Evolutionary conservation across 2,113 vertebrate species (phyloP), one percentile per base, ranked within the genome.

Genomic region (Melanerpes aurifrons): DNA sequence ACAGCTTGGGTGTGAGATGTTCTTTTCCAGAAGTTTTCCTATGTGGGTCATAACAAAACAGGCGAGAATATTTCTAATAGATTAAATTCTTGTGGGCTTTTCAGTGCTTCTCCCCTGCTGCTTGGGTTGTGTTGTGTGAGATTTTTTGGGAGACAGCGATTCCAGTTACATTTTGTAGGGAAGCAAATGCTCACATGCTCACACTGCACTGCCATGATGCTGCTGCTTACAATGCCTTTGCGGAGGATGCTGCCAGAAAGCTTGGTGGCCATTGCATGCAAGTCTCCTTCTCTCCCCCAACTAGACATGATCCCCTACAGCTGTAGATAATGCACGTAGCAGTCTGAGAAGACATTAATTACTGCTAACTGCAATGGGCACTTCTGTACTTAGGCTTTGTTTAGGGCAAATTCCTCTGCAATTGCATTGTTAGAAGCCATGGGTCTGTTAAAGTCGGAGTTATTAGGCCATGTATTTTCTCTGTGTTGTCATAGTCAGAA

Each of bases 341-440:
- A 57, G 66, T 14, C 82, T 91, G 94, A 91, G 67, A 77, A 95
- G 94, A 74, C 90, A 78, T 86, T 81, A 83, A 93, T 75, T 95
- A 77, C 82, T 83, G 66, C 62, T 92, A 94, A 87, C 91, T 92
- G 89, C 3, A 0, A 89, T 58, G 79, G 75, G 29, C 1, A 10
- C 89, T 77, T 76, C 87, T 91, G 78, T 63, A 72, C 81, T 91
- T 90, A 78, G 87, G 82, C 82, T 92, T 95, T 94, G 87, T 92
- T 90, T 94, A 87, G 84, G 81, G 84, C 81, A 94, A 92, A 96
- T 92, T 94, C 91, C 91, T 90, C 94, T 74, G 89, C 91, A 82
- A 96, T 95, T 4, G 48, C 84, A 89, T 95, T 96, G 95, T 96
- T 93, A 80, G 79, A 85, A 96, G 92, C 78, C 95, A 91, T 2